These are phyloP conservation scores for Eriosoma lanigerum DNA, from an alignment of 1,140 invertebrate species.

Conservation along the genomic window DNA sequence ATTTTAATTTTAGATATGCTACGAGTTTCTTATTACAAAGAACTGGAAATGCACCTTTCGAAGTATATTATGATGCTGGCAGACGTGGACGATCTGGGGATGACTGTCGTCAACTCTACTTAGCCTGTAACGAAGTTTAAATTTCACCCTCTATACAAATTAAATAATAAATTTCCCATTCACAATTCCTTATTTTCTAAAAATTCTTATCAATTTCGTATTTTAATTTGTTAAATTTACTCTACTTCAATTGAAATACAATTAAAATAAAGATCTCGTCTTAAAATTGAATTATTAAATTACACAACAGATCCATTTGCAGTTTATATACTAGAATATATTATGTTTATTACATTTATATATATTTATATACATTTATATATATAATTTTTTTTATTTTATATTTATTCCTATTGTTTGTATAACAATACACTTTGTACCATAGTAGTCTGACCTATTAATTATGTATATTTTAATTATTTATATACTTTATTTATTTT, in stretches of 20 bases:
- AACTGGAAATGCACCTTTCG: conserved; percentile 72
- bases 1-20: conserved; percentile 69
- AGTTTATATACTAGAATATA: background rate
- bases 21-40: conserved; percentile 80
- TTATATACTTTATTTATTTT: conserved; percentile 48
- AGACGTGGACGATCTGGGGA: conserved; percentile 79
- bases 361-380: conserved; percentile 21
- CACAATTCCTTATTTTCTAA: background rate
- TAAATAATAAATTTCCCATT: background rate
- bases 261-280: conserved; percentile 36
- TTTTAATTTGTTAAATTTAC: background rate
- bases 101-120: conserved; percentile 77
- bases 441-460: conserved; percentile 49
- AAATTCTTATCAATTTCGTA: background rate
- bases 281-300: conserved; percentile 4
- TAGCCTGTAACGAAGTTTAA: conserved; percentile 84
- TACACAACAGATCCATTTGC: background rate
- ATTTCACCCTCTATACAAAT: background rate
- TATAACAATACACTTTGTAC: conserved; percentile 49
- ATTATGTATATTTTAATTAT: conserved; percentile 48
- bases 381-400: conserved; percentile 38
- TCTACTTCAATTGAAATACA: background rate
- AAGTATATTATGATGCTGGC: conserved; percentile 74
- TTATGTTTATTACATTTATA: conserved; percentile 13
- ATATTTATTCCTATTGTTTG: conserved; percentile 51